Evolutionary conservation across 1,140 invertebrate genomes (phyloP), one percentile per base, ranked within the genome.

Genomic region (Cryptotermes secundus): DNA sequence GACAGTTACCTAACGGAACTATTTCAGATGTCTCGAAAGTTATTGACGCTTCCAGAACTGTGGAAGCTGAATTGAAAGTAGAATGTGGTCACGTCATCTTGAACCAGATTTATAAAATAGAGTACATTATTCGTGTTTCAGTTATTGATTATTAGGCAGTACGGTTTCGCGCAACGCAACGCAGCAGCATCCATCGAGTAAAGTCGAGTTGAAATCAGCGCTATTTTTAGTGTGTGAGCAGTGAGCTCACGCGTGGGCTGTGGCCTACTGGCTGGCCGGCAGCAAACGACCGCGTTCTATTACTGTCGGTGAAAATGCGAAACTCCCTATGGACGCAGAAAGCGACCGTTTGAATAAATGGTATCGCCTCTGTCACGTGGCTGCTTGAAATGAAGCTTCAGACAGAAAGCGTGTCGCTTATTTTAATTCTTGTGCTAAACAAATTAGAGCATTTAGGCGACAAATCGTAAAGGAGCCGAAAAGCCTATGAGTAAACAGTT

Each of bases 181-280:
- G 1, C 24, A 59, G 53, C 53, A 59, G n/a, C n/a, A n/a, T 22
- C 59, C 26, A 72, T 72, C 26, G 59, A 31, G 59, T 72, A n/a
- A 31, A 72, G 9, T 72, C 26, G 26, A 72, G 59, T 72, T 72
- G 59, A 72, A 72, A 72, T 72, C 59, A 72, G 59, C 59, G 26
- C 31, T 72, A 72, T 72, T 72, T 72, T 72, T 72, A 72, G 59
- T 72, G 6, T 72, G 59, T 72, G 59, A 72, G 59, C 59, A 16
- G n/a, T 9, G 9, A 31, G 10, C 26, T 6, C 4, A 14, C 26
- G 59, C 59, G 59, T 72, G n/a, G 59, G 59, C 59, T 19, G 59
- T n/a, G 59, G 59, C 26, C 59, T 31, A 31, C 26, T 31, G 59
- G 59, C 59, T 26, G 59, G 59, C 59, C 26, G 26, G 24, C 26